Base-by-base conservation (phyloP, 2,888 invertebrate species). In the Tinea trinotella region DNA sequence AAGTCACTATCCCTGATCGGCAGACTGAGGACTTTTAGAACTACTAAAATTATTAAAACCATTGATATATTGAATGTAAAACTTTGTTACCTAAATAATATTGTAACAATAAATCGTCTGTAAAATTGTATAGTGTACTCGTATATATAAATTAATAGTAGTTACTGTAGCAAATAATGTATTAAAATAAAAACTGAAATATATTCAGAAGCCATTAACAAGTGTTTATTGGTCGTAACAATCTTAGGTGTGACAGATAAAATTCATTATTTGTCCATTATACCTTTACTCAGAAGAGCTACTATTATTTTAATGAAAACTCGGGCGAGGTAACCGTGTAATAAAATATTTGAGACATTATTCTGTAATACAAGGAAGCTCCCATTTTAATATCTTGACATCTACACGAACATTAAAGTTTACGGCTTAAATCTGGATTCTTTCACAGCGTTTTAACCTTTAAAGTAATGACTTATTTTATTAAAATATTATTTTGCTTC, bases 251-350 rank as follows among this genome's bases (percentile, higher is more conserved):
- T 30, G 7, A 30, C 13, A 40, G 40, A 17, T 40, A 17, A 17
- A 17, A 17, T 40, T 40, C 40, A 40, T 40, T 40, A 17, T 40
- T 40, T 40, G 13, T 30, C 30, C 30, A 30, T 30, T 30, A 30
- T 30, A 7, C 30, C 30, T 2, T 30, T 30, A n/a, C 30, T 30
- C 9, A 30, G 30, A 30, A 30, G 30, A 2, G 30, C 3, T 30
- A 30, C 30, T 30, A 30, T 30, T 30, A 30, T 30, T 30, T 30
- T 30, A 30, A 30, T 30, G 30, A 30, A 30, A 30, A 30, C 30
- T 30, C 30, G 7, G 2, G 30, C 30, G 30, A n/a, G 7, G 30
- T 30, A 30, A 30, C 30, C 30, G 30, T 30, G 30, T 30, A 30
- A 30, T 30, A 30, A 30, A 30, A 30, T 30, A 30, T 30, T 30